These are phyloP conservation scores for Salmo trutta DNA, from an alignment of 2,797 vertebrate species.

Conservation along the genomic window DNA sequence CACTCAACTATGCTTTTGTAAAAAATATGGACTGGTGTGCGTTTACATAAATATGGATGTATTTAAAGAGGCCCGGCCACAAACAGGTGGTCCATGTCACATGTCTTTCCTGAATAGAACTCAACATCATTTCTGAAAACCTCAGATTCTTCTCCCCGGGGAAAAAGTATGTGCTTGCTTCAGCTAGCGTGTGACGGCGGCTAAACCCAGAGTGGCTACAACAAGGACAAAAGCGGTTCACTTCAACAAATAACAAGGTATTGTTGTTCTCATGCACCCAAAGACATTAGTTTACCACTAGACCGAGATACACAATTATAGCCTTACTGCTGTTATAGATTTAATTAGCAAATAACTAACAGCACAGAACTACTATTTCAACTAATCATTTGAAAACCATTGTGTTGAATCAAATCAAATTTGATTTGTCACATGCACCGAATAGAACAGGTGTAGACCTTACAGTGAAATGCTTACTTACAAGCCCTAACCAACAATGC, in stretches of 20 bases:
- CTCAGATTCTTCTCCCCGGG: constrained; percentile 2
- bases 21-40: constrained; percentile 52
- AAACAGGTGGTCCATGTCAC: constrained; percentile 35
- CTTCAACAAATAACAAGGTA: not conserved
- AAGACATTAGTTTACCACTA: not conserved
- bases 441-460: too few species aligned
- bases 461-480: too few species aligned
- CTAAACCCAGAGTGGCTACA: not conserved
- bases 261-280: not conserved
- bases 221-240: not conserved
- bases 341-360: not conserved
- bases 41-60: constrained; percentile 32
- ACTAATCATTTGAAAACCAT: not conserved
- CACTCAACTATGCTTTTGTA: constrained; percentile 55
- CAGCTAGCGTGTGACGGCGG: not conserved
- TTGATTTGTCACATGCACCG: too few species aligned
- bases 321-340: not conserved
- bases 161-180: not conserved
- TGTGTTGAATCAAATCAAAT: not conserved
- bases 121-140: constrained; percentile 4
- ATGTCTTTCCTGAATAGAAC: constrained; percentile 1
- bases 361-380: not conserved
- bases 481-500: too few species aligned
- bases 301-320: not conserved
- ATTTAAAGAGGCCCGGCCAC: constrained; percentile 39